Evolutionary conservation across 2,113 vertebrate species (phyloP).

Genomic region (Anoplopoma fimbria): DNA sequence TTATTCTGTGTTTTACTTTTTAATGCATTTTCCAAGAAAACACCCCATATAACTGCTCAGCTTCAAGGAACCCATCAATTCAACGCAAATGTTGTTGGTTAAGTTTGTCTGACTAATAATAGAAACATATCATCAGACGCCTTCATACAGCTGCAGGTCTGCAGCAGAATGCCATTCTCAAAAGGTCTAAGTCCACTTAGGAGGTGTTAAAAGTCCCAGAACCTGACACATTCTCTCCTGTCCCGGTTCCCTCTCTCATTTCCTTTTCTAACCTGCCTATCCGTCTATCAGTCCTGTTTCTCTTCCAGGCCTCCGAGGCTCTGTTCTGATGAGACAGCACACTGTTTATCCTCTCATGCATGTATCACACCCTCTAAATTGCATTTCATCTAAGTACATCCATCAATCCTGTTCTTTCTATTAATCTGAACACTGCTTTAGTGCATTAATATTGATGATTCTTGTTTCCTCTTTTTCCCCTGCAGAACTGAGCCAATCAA

Average conservation of each 20-base stretch:
- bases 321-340: conserved; percentile 8
- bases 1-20: not conserved
- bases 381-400: conserved; percentile 9
- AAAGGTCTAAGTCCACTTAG: not conserved
- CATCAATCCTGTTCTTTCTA: not conserved
- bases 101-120: not conserved
- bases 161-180: not conserved
- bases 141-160: not conserved
- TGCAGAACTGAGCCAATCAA: not conserved
- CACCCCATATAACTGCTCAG: not conserved
- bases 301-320: not conserved
- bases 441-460: not conserved
- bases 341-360: not conserved
- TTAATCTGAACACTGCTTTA: conserved; percentile 1
- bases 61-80: not conserved
- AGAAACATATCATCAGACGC: not conserved
- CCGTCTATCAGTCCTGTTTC: not conserved
- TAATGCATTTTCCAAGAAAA: not conserved
- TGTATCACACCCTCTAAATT: conserved; percentile 14
- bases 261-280: not conserved
- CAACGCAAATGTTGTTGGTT: not conserved
- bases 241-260: not conserved
- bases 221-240: not conserved
- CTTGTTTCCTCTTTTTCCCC: not conserved
- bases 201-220: not conserved